phyloP scores from a whole-genome alignment of 2,113 vertebrate species.

The Crocuta crocuta region DNA sequence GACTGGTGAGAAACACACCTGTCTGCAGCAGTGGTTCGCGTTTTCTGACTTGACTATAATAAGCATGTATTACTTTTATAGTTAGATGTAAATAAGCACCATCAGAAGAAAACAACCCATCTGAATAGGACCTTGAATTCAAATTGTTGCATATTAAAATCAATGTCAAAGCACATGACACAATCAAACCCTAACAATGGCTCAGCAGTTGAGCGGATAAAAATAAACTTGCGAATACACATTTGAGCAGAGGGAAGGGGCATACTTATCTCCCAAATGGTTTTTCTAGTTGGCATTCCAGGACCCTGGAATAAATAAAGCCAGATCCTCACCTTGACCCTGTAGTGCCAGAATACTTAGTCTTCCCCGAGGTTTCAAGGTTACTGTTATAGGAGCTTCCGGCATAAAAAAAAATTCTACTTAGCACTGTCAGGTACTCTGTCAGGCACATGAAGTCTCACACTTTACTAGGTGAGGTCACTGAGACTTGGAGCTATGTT shows the following conservation, averaged over 20 bases:
- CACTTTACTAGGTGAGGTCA: background rate
- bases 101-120: slow-evolving; percentile 47
- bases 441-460: background rate
- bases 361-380: background rate
- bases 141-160: slow-evolving; percentile 68
- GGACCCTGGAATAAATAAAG: background rate
- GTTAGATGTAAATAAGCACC: slow-evolving; percentile 39
- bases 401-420: background rate
- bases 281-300: background rate
- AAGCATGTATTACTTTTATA: slow-evolving; percentile 46
- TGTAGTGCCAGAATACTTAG: background rate
- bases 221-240: slow-evolving; percentile 67
- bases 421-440: background rate
- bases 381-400: background rate
- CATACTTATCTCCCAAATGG: background rate
- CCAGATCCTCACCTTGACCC: background rate
- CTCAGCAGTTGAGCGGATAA: slow-evolving; percentile 55
- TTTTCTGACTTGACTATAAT: slow-evolving; percentile 41
- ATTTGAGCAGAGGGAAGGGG: background rate
- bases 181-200: slow-evolving; percentile 46
- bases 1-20: background rate
- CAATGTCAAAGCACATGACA: slow-evolving; percentile 62
- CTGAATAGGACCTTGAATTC: slow-evolving; percentile 47
- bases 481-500: background rate
- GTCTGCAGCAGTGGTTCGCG: background rate